Conservation (phyloP, 2,888 invertebrate genomes). For the Cyclophora albipunctata region DNA sequence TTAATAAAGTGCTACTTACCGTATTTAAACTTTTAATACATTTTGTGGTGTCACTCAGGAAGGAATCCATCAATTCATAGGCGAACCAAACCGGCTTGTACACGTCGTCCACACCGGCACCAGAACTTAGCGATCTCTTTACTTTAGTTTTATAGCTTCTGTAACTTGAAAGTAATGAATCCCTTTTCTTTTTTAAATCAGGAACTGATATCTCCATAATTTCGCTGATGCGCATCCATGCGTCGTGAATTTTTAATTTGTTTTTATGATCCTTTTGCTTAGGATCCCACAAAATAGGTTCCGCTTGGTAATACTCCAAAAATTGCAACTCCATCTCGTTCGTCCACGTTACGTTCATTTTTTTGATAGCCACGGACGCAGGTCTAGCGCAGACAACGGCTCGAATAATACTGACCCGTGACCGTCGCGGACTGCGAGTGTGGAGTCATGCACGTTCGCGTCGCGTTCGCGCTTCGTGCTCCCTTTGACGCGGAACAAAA, state of each 20-base stretch:
- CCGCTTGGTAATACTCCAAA: conserved; percentile 5
- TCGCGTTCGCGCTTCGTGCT: background rate
- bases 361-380: background rate
- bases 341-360: conserved; percentile 2
- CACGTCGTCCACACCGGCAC: conserved; percentile 6
- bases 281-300: conserved; percentile 4
- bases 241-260: conserved; percentile 1
- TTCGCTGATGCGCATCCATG: conserved; percentile 1
- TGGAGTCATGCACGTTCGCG: background rate
- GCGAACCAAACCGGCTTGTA: conserved; percentile 10
- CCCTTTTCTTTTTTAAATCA: background rate
- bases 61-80: conserved; percentile 12
- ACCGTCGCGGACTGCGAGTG: background rate
- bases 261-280: conserved; percentile 4
- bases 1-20: conserved; percentile 7
- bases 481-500: background rate
- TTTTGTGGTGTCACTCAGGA: conserved; percentile 3
- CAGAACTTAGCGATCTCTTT: conserved; percentile 3
- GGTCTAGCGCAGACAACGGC: background rate
- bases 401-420: background rate
- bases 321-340: conserved; percentile 5
- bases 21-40: conserved; percentile 1
- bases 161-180: conserved; percentile 4
- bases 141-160: conserved; percentile 3
- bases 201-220: background rate